These are phyloP conservation scores for Sebastes vulpes DNA, from an alignment of 2,797 vertebrate species.

Conservation along the genomic window DNA sequence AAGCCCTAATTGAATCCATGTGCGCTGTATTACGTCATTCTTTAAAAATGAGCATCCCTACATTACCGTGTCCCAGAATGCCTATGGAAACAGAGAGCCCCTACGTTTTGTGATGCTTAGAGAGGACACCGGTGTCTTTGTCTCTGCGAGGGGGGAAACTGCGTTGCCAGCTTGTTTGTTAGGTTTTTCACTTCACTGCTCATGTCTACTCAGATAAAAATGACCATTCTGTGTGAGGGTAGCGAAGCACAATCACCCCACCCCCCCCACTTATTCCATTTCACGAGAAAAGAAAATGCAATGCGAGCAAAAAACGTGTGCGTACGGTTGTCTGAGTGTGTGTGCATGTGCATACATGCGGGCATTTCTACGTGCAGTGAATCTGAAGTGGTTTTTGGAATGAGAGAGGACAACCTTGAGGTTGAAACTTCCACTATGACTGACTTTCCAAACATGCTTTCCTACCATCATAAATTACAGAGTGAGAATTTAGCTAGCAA, in stretches of 20 bases:
- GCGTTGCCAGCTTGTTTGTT: conserved; percentile 71
- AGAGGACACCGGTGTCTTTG: conserved; percentile 81
- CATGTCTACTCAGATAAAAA: conserved; percentile 80
- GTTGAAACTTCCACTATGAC: conserved; percentile 66
- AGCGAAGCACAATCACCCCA: conserved; percentile 36
- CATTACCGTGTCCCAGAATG: conserved; percentile 68
- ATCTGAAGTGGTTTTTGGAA: conserved; percentile 68
- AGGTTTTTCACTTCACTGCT: conserved; percentile 78
- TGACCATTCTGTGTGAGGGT: conserved; percentile 58
- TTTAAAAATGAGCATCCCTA: conserved; percentile 69
- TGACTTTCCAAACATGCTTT: conserved; percentile 64
- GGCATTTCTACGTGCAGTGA: conserved; percentile 34
- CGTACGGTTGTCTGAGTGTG: conserved; percentile 25
- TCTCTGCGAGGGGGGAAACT: conserved; percentile 57
- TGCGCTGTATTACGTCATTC: conserved; percentile 61
- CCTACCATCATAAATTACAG: conserved; percentile 78
- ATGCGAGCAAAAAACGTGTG: conserved; percentile 50
- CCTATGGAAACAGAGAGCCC: conserved; percentile 58
- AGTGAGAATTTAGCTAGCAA: conserved; percentile 71
- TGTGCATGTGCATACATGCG: conserved; percentile 3
- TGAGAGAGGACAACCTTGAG: conserved; percentile 70
- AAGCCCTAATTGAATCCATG: conserved; percentile 73
- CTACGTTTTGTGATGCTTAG: conserved; percentile 40
- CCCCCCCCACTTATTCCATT: conserved; percentile 33
- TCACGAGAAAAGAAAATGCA: conserved; percentile 60